Percentiles rank a stretch among this genome's conserved stretches.
Conservation (phyloP, 2,113 vertebrate species). For the Microtus pennsylvanicus region DNA sequence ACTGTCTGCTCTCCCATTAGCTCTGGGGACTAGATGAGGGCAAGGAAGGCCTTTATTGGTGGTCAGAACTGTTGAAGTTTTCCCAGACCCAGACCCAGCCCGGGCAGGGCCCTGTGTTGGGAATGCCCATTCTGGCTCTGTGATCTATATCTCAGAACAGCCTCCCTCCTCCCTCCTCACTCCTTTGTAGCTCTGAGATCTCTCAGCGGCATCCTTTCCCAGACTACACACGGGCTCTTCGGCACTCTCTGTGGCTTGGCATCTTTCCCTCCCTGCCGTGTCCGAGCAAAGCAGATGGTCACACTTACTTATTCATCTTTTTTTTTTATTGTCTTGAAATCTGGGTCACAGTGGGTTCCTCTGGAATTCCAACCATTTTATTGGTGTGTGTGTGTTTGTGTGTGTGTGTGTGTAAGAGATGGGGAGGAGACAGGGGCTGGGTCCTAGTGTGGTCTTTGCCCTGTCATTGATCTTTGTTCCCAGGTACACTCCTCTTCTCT, state of each 20-base stretch:
- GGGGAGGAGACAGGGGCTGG: background rate
- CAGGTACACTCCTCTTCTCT: background rate
- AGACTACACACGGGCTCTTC: constrained; percentile 20
- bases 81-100: background rate
- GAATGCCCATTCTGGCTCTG: accelerated
- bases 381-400: background rate
- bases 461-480: background rate
- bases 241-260: background rate
- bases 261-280: background rate
- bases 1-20: background rate
- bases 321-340: background rate
- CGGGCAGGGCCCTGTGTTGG: background rate
- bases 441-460: background rate
- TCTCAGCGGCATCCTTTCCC: background rate
- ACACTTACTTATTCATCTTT: background rate
- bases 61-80: background rate
- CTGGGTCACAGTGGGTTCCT: background rate
- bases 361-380: constrained; percentile 45
- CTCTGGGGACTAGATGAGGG: background rate
- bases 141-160: background rate
- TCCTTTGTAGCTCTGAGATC: background rate
- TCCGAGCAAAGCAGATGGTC: background rate
- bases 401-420: background rate
- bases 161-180: background rate
- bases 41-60: background rate